phyloP scores from a whole-genome alignment of 1,140 invertebrate species.

The Campoletis sonorensis region DNA sequence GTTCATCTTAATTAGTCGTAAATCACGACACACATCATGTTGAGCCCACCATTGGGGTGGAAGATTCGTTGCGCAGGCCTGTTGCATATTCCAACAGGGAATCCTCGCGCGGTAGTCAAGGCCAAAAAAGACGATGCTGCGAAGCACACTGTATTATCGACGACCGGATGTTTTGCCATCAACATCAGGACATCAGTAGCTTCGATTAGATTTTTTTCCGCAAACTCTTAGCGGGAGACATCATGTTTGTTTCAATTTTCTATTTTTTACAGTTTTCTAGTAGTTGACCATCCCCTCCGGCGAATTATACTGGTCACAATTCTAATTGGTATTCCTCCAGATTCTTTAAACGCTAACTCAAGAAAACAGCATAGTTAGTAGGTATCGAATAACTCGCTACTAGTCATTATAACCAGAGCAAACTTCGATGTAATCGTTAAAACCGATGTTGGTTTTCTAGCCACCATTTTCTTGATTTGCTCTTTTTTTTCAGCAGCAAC shows the following conservation, averaged over 20 bases:
- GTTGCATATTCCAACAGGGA: not conserved
- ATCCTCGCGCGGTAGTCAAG: not conserved
- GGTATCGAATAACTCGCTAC: too few relatives aligned
- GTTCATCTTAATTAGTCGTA: slow-evolving; percentile 52
- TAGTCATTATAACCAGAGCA: too few relatives aligned
- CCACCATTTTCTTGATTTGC: not conserved
- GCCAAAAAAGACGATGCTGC: not conserved
- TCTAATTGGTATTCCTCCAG: not conserved
- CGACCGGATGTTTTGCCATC: not conserved
- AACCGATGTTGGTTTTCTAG: not conserved
- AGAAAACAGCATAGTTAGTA: not conserved
- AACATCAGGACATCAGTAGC: not conserved
- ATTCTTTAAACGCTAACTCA: not conserved
- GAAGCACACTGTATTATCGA: not conserved
- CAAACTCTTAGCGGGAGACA: too few relatives aligned
- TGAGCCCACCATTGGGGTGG: slow-evolving; percentile 6
- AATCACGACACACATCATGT: slow-evolving; percentile 35
- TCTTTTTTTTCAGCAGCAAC: not conserved
- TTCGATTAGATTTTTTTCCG: too few relatives aligned
- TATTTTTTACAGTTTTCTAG: too few relatives aligned
- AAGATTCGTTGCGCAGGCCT: not conserved
- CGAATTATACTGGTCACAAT: too few relatives aligned
- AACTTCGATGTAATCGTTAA: not conserved
- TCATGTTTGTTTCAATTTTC: too few relatives aligned
- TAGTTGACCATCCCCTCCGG: too few relatives aligned